A percentile compares a stretch with the other conserved stretches of the same genome.
Evolutionary conservation across 23 tunicate genomes (phyloP).

Genomic region (Oikopleura vanhoeffeni): DNA sequence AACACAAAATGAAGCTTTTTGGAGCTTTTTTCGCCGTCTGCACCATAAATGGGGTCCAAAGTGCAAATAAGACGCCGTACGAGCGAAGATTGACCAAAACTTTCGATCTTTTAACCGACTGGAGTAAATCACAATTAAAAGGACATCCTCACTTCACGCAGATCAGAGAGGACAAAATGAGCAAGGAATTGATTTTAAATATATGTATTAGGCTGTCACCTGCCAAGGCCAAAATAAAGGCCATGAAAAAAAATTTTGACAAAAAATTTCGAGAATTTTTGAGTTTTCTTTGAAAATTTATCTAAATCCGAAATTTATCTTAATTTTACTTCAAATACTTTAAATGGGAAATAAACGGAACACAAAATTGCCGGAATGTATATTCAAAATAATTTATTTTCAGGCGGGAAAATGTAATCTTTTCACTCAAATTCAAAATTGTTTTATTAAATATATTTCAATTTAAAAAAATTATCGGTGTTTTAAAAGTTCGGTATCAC

Average conservation of each 20-base stretch:
- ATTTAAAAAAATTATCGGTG: too few species aligned
- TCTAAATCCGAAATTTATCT: neutral
- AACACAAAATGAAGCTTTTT: neutral
- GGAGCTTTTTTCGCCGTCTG: neutral
- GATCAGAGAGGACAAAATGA: neutral
- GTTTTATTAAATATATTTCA: too few species aligned
- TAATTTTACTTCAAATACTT: too few species aligned
- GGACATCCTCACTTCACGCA: neutral
- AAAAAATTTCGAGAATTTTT: neutral
- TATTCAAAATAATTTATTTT: too few species aligned
- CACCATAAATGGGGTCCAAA: too few species aligned
- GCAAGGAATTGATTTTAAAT: neutral
- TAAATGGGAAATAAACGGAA: too few species aligned
- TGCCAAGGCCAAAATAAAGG: too few species aligned
- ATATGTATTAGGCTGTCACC: too few species aligned
- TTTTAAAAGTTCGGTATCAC: too few species aligned
- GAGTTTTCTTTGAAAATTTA: neutral
- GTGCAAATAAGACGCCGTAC: neutral
- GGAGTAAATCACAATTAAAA: neutral
- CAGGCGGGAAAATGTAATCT: too few species aligned
- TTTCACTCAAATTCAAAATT: too few species aligned
- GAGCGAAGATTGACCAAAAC: neutral
- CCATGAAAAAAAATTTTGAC: neutral
- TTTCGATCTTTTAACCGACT: neutral
- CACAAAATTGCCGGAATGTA: too few species aligned